These are phyloP conservation scores for Blera fallax DNA, from an alignment of 2,888 invertebrate species.

Conservation along the genomic window DNA sequence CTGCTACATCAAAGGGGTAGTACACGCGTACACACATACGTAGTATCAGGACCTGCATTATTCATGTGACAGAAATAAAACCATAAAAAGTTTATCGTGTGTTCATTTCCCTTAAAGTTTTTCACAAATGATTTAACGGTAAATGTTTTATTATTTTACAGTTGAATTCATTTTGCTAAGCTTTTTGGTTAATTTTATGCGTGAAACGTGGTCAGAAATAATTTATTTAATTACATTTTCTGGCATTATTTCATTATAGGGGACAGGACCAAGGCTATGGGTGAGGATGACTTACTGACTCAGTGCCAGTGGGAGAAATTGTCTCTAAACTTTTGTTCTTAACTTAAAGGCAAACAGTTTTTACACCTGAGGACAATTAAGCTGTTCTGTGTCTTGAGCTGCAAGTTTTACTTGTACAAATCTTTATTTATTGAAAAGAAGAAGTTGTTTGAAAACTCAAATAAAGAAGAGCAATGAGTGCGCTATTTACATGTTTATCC, in stretches of 20 bases:
- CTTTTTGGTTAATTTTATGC: slow-evolving; percentile 2
- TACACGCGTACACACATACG: neutral
- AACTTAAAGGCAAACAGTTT: neutral
- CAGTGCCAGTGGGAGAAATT: neutral
- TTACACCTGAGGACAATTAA: neutral
- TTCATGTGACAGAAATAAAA: slow-evolving; percentile 31
- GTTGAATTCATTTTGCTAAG: slow-evolving; percentile 8
- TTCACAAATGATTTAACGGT: slow-evolving; percentile 17
- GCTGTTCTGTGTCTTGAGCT: neutral
- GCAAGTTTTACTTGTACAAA: neutral
- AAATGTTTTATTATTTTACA: slow-evolving; percentile 39
- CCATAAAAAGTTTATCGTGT: slow-evolving; percentile 15
- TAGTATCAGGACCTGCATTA: slow-evolving; percentile 29
- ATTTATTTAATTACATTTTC: neutral
- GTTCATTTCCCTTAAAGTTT: neutral
- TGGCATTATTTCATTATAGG: neutral
- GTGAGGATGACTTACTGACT: neutral
- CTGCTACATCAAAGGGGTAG: slow-evolving; percentile 26
- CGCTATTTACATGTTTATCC: neutral
- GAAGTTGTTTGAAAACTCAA: slow-evolving; percentile 3
- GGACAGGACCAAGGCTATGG: neutral
- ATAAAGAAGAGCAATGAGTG: neutral
- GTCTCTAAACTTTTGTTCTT: neutral
- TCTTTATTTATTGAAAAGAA: neutral
- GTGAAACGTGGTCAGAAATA: neutral